Base-by-base conservation (phyloP, 2,113 vertebrate genomes). In the Haliaeetus leucogaster region DNA sequence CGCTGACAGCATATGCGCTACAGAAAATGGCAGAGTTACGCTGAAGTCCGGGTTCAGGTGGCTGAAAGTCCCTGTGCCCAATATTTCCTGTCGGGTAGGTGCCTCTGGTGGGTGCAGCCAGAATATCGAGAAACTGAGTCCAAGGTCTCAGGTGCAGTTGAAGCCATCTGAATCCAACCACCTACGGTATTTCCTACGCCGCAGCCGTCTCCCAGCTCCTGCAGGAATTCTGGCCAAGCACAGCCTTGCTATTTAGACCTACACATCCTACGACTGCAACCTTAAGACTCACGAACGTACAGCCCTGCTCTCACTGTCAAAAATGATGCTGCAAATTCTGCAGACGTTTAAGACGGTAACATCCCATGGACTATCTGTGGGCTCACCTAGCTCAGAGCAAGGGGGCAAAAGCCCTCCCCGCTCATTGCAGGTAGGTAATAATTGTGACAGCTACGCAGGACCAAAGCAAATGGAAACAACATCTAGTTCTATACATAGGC, bases 191-290 rank as follows among this genome's bases (percentile, higher is more conserved):
- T 59, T 63, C 47, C 40, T 52, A 79, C 25, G 45, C 7, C 10
- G 2, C 1, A 7, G 32, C 13, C 7, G 2, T 23, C 43, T 65
- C 40, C 13, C 19, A 72, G 26, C 17, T 59, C n/a, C 56, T 80
- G 38, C 40, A 68, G 40, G 34, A 77, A 86, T 43, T 61, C 62
- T 36, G 38, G 40, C 38, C 22, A 50, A 85, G 47, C 9, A 43
- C 20, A 72, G 52, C 23, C 23, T 68, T 3, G 3, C 30, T 82
- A 6, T 77, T 87, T 48, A 76, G 50, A 70, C 18, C 10, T 9
- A 30, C 1, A 12, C 5, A 34, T 61, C 23, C 58, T 15, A 13
- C 1, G 6, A 48, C 0, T 68, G 18, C 34, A 27, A 11, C 29
- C 26, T 91, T 29, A 56, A 80, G 53, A 59, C 18, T 79, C 50